A percentile compares a stretch with the other conserved stretches of the same genome.
These are phyloP conservation scores for Temnothorax ravouxi DNA, from an alignment of 2,888 invertebrate species.

Conservation along the genomic window DNA sequence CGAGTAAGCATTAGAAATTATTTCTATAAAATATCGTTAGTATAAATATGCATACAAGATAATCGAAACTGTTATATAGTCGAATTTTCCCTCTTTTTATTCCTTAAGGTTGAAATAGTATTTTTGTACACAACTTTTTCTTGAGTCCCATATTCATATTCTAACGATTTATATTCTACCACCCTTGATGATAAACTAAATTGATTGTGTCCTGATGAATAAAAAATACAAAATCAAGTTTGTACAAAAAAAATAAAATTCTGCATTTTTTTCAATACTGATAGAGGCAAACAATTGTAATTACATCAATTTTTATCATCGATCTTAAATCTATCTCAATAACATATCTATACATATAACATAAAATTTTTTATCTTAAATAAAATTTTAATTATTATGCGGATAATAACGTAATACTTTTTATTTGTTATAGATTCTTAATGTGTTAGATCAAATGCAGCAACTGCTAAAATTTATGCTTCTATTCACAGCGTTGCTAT, in stretches of 20 bases:
- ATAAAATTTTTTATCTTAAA: background rate
- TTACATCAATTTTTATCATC: background rate
- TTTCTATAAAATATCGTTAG: background rate
- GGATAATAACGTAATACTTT: background rate
- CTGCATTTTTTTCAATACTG: background rate
- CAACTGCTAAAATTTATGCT: background rate
- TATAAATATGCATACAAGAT: background rate
- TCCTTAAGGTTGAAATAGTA: background rate
- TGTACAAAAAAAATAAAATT: background rate
- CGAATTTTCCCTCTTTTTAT: background rate
- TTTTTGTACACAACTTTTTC: background rate
- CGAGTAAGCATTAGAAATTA: conserved; percentile 11
- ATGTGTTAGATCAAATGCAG: background rate
- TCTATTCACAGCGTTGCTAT: background rate
- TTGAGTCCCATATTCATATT: background rate
- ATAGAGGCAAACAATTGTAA: background rate
- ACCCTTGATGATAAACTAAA: background rate
- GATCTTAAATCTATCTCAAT: no score
- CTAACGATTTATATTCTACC: background rate
- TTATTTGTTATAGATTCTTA: conserved; percentile 9
- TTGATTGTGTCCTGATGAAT: background rate
- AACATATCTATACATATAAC: background rate
- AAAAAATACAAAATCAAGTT: background rate
- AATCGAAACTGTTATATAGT: background rate
- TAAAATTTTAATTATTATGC: background rate